Evolutionary conservation across 2,113 vertebrate species (phyloP).

Genomic region (Pluvialis apricaria): DNA sequence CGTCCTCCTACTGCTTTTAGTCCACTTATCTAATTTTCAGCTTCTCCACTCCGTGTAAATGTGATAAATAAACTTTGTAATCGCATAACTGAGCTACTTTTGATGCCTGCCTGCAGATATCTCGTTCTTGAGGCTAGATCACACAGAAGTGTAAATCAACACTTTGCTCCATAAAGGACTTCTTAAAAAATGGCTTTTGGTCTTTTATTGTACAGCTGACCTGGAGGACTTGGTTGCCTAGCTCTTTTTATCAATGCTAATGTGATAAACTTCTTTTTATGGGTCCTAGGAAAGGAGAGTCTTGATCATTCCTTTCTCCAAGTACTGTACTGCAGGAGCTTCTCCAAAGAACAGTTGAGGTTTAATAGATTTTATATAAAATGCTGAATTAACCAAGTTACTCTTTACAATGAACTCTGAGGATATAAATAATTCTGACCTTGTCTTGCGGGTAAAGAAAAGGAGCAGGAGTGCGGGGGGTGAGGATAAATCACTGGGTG

Average conservation of each 20-base stretch:
- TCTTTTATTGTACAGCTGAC: background rate
- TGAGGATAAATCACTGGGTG: background rate
- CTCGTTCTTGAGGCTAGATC: background rate
- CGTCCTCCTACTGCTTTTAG: background rate
- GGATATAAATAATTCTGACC: background rate
- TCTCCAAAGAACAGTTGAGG: background rate
- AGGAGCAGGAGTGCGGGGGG: background rate
- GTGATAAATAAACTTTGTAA: conserved; percentile 14
- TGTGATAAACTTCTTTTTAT: background rate
- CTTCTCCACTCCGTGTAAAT: background rate
- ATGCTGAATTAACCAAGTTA: background rate
- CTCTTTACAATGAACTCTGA: background rate
- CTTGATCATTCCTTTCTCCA: background rate
- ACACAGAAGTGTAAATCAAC: background rate
- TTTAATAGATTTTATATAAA: background rate
- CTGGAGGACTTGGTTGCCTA: background rate
- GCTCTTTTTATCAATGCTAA: background rate
- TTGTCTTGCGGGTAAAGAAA: background rate
- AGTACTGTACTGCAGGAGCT: background rate
- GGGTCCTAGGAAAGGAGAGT: background rate
- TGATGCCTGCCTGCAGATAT: background rate
- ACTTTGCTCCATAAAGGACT: background rate
- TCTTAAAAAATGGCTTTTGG: background rate
- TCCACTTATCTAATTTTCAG: background rate
- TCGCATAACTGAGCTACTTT: background rate